Conservation (phyloP, 2,113 vertebrate species). For the Rallus limicola region DNA sequence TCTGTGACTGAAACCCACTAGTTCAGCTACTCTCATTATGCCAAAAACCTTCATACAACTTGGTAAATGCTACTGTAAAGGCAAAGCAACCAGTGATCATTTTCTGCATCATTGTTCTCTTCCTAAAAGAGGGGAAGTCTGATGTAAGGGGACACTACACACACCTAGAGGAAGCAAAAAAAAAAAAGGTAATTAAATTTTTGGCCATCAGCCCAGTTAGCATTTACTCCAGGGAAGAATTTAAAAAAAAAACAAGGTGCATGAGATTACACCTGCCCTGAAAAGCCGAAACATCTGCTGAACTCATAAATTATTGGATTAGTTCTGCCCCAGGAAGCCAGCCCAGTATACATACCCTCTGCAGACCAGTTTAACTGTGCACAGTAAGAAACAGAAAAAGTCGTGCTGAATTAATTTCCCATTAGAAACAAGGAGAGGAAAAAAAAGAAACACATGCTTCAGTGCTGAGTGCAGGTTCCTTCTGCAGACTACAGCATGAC, state of each 20-base stretch:
- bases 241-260: background rate
- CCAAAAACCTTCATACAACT: background rate
- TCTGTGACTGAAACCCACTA: background rate
- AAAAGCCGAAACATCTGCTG: conserved; percentile 51
- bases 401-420: background rate
- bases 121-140: background rate
- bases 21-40: background rate
- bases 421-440: background rate
- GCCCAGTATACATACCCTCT: background rate
- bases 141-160: background rate
- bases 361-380: background rate
- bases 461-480: background rate
- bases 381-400: background rate
- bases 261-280: conserved; percentile 46
- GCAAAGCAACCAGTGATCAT: background rate
- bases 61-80: background rate
- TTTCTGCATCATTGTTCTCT: background rate
- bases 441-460: background rate
- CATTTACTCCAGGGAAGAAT: background rate
- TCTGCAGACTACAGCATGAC: background rate
- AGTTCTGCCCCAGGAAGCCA: conserved; percentile 46
- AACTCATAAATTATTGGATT: conserved; percentile 27
- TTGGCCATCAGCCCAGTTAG: conserved; percentile 16
- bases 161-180: background rate
- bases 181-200: background rate